Evolutionary conservation across 2,113 vertebrate species (phyloP).

Genomic region (Egretta garzetta): DNA sequence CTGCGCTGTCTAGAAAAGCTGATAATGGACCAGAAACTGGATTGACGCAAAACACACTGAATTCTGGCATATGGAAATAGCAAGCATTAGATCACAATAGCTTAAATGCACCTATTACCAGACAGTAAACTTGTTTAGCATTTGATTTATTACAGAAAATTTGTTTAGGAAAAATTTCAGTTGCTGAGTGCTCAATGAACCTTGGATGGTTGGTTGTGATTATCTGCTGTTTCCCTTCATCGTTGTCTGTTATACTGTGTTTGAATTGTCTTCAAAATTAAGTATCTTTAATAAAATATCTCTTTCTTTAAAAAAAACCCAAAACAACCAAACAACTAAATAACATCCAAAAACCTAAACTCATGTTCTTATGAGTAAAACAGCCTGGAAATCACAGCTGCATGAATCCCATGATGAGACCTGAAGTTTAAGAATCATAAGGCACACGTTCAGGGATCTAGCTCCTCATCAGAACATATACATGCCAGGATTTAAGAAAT

Average conservation of each 20-base stretch:
- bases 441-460: background rate
- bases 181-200: background rate
- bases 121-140: background rate
- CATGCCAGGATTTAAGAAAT: background rate
- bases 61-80: background rate
- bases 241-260: background rate
- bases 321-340: background rate
- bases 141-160: background rate
- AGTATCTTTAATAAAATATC: background rate
- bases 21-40: background rate
- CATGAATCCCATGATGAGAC: background rate
- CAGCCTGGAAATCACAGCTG: background rate
- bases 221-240: background rate
- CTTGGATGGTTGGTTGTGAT: background rate
- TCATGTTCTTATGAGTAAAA: background rate
- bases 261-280: background rate
- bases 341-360: background rate
- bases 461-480: background rate
- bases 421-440: background rate
- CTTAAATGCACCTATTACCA: background rate
- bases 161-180: background rate
- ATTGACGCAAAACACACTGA: background rate
- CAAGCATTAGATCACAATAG: constrained; percentile 3
- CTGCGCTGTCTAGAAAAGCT: background rate
- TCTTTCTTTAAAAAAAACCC: background rate